Conservation (phyloP, 2,888 invertebrate genomes). For the Ceraclea dissimilis region DNA sequence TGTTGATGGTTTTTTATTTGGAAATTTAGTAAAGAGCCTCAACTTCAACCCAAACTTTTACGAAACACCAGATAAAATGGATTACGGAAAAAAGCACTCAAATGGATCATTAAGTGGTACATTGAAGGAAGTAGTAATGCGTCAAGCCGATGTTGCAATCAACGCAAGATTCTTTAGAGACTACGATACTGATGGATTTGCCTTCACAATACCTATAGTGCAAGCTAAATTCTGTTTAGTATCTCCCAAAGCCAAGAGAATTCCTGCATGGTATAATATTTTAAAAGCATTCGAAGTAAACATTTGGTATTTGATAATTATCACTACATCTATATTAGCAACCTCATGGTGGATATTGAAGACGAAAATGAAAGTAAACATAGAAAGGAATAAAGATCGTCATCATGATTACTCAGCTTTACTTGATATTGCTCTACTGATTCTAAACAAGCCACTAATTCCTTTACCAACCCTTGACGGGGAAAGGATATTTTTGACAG, state of each 20-base stretch:
- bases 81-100: too few relatives aligned
- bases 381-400: background rate
- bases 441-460: slow-evolving; percentile 18
- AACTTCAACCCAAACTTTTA: slow-evolving; percentile 30
- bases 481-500: slow-evolving; percentile 30
- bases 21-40: slow-evolving; percentile 31
- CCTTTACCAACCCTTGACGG: slow-evolving; percentile 19
- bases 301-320: slow-evolving; percentile 15
- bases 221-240: slow-evolving; percentile 38
- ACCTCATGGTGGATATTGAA: slow-evolving; percentile 21
- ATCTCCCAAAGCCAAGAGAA: slow-evolving; percentile 35
- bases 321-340: slow-evolving; percentile 3
- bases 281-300: slow-evolving; percentile 30
- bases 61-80: too few relatives aligned
- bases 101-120: too few relatives aligned
- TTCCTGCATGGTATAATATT: slow-evolving; percentile 38
- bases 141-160: too few relatives aligned
- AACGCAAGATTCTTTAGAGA: too few relatives aligned
- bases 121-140: too few relatives aligned
- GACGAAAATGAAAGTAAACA: background rate
- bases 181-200: slow-evolving; percentile 31
- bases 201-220: slow-evolving; percentile 33
- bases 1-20: slow-evolving; percentile 34
- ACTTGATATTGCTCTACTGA: slow-evolving; percentile 17
- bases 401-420: background rate